Evolutionary conservation across 2,113 vertebrate species (phyloP).

Genomic region (Catharus fuscescens): DNA sequence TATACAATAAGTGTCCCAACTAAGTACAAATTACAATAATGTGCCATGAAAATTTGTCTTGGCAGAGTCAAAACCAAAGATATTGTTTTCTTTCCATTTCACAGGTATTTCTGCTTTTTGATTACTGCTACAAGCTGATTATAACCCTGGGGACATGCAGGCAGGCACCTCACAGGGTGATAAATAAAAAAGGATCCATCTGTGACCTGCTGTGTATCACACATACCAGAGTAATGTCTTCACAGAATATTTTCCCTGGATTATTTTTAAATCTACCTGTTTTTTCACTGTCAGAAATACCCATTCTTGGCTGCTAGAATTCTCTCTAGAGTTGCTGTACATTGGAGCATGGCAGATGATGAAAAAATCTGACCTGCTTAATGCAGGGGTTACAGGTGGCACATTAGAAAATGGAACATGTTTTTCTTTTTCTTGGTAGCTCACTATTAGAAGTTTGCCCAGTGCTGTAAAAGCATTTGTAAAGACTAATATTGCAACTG

Average conservation of each 20-base stretch:
- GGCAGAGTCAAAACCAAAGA: not conserved
- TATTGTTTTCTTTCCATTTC: not conserved
- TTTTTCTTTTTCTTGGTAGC: not conserved
- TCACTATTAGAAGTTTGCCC: not conserved
- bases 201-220: accelerated
- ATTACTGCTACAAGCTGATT: not conserved
- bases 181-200: not conserved
- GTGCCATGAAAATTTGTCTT: not conserved
- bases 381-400: not conserved
- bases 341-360: not conserved
- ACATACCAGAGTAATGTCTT: not conserved
- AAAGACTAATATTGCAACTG: not conserved
- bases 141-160: not conserved
- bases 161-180: not conserved
- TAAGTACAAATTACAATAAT: not conserved
- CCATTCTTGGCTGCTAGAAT: not conserved
- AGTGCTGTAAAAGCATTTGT: not conserved
- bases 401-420: not conserved
- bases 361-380: not conserved
- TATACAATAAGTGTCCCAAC: not conserved
- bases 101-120: not conserved
- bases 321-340: not conserved
- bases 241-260: not conserved
- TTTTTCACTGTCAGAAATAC: not conserved
- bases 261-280: not conserved